Percentiles rank a stretch among this genome's conserved stretches.
phyloP scores from a whole-genome alignment of 1,140 invertebrate genomes.

The Euschistus heros region DNA sequence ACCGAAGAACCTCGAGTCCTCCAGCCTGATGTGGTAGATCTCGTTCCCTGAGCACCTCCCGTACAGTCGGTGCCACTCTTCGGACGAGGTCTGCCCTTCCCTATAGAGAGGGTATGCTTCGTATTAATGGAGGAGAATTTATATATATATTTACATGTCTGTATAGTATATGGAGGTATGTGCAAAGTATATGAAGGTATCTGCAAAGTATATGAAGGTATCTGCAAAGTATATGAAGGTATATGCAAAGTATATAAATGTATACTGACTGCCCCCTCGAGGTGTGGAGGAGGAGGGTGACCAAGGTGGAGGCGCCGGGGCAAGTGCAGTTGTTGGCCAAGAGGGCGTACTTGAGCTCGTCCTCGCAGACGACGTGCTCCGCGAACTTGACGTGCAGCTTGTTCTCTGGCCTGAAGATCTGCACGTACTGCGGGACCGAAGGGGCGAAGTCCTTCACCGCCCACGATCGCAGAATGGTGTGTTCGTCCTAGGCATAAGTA shows the following conservation, averaged over 20 bases:
- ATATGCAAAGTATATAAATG: background rate
- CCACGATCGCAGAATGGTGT: slow-evolving; percentile 94
- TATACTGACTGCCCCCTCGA: slow-evolving; percentile 85
- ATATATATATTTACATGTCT: background rate
- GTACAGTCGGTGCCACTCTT: slow-evolving; percentile 95
- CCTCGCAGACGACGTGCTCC: slow-evolving; percentile 94
- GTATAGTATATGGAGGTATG: too few relatives aligned
- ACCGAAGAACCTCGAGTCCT: slow-evolving; percentile 92
- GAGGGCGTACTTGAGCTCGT: slow-evolving; percentile 94
- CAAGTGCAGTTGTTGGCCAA: slow-evolving; percentile 96
- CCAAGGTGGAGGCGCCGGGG: slow-evolving; percentile 90
- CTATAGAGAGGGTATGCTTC: slow-evolving; percentile 40
- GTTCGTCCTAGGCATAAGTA: slow-evolving; percentile 79
- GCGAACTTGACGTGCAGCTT: slow-evolving; percentile 98
- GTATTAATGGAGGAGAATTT: background rate
- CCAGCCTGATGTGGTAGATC: slow-evolving; percentile 93
- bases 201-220: too few relatives aligned
- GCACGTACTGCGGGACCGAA: slow-evolving; percentile 90
- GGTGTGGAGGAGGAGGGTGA: slow-evolving; percentile 89
- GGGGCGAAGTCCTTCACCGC: slow-evolving; percentile 97
- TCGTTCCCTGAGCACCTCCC: slow-evolving; percentile 97
- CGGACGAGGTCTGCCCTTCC: slow-evolving; percentile 90
- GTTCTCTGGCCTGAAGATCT: slow-evolving; percentile 95
- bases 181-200: too few relatives aligned
- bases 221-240: too few relatives aligned